These are phyloP conservation scores for Drosophila austrosaltans DNA, from an alignment of 2,888 invertebrate species.

Conservation along the genomic window DNA sequence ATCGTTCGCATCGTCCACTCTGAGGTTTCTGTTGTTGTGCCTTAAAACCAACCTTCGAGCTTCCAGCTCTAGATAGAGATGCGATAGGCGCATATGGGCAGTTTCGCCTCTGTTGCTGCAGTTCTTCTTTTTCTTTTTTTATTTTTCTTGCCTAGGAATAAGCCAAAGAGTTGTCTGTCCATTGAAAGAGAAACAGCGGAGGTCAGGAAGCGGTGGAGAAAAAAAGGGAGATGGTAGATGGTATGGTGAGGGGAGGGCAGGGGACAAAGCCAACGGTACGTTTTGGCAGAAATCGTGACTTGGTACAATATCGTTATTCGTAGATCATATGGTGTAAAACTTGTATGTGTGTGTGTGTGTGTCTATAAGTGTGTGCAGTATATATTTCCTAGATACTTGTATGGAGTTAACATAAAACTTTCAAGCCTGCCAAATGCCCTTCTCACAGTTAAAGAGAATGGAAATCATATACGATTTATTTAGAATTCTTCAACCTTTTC, in stretches of 20 bases:
- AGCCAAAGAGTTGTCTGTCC: slow-evolving; percentile 31
- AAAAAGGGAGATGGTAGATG: not conserved
- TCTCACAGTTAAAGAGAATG: not conserved
- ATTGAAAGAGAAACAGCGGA: slow-evolving; percentile 17
- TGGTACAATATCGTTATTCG: slow-evolving; percentile 81
- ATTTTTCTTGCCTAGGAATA: slow-evolving; percentile 30
- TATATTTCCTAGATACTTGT: slow-evolving; percentile 62
- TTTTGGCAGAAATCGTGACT: slow-evolving; percentile 82
- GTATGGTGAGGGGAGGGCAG: not conserved
- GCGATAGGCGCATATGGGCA: slow-evolving; percentile 77
- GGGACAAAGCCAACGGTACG: slow-evolving; percentile 71
- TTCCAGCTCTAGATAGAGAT: slow-evolving; percentile 60
- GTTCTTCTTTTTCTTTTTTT: slow-evolving; percentile 25
- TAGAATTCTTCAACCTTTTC: not conserved
- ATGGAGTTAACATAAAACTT: slow-evolving; percentile 44
- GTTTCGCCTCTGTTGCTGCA: slow-evolving; percentile 44
- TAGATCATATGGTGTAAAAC: slow-evolving; percentile 80
- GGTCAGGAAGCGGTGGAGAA: slow-evolving; percentile 30
- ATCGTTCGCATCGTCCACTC: slow-evolving; percentile 55
- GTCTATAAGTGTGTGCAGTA: slow-evolving; percentile 20
- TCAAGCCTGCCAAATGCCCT: slow-evolving; percentile 40
- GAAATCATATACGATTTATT: slow-evolving; percentile 1
- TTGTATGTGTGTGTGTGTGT: slow-evolving; percentile 42
- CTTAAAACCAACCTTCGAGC: slow-evolving; percentile 34
- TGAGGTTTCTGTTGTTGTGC: slow-evolving; percentile 37